A percentile compares a stretch with the other conserved stretches of the same genome.
These are phyloP conservation scores for Plumapathes pennacea DNA, from an alignment of 92 coral and sea anemone genomes.

Conservation along the genomic window DNA sequence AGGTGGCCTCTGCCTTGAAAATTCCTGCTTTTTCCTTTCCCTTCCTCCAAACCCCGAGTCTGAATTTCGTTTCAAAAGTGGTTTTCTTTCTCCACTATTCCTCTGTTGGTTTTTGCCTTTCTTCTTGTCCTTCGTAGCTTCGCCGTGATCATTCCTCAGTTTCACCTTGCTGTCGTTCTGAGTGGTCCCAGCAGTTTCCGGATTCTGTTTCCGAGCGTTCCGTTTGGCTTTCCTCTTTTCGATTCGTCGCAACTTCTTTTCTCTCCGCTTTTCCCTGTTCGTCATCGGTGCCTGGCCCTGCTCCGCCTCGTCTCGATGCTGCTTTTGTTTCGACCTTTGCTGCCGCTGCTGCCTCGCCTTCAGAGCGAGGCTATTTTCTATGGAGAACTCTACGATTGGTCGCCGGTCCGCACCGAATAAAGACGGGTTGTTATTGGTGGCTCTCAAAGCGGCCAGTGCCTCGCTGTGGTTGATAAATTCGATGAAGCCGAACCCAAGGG, in stretches of 20 bases:
- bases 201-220: slow-evolving; percentile 31
- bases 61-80: slow-evolving; percentile 5
- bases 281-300: slow-evolving; percentile 31
- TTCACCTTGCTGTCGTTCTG: background rate
- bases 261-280: slow-evolving; percentile 68
- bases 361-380: slow-evolving; percentile 84
- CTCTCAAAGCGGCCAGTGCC: slow-evolving; percentile 78
- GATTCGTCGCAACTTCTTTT: slow-evolving; percentile 42
- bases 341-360: slow-evolving; percentile 75
- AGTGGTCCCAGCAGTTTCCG: too few species aligned
- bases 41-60: background rate
- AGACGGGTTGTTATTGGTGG: slow-evolving; percentile 87
- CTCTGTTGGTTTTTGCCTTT: background rate
- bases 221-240: slow-evolving; percentile 59
- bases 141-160: background rate
- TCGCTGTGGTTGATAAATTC: slow-evolving; percentile 83
- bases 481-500: slow-evolving; percentile 88
- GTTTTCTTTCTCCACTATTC: slow-evolving; percentile 1
- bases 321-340: slow-evolving; percentile 42
- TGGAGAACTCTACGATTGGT: slow-evolving; percentile 93
- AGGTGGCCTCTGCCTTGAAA: background rate
- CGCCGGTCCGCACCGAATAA: slow-evolving; percentile 87
- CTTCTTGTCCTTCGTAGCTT: background rate
- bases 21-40: background rate
- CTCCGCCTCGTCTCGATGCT: slow-evolving; percentile 22